These are phyloP conservation scores for Hepsetus odoe DNA, from an alignment of 2,113 vertebrate species.

Conservation along the genomic window DNA sequence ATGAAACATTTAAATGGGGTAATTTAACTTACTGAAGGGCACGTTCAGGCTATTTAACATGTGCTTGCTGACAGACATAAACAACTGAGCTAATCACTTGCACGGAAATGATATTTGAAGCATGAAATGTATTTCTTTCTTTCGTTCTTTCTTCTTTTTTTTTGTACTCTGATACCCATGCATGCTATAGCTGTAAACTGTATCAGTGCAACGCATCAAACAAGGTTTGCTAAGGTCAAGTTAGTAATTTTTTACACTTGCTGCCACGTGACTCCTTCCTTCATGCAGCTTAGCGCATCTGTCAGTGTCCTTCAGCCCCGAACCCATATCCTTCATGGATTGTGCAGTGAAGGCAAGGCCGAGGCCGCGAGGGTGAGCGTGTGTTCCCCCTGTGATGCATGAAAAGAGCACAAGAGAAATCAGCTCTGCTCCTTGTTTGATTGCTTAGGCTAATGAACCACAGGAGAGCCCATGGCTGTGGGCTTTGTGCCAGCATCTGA, in stretches of 20 bases:
- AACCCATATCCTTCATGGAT: neutral
- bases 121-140: conserved; percentile 63
- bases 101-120: conserved; percentile 66
- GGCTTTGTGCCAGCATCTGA: neutral
- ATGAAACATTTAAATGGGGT: conserved; percentile 81
- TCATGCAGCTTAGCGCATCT: neutral
- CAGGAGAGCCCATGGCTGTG: conserved; percentile 10
- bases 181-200: neutral
- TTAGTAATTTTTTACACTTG: conserved; percentile 6
- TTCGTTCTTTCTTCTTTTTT: conserved; percentile 1
- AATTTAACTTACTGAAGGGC: conserved; percentile 78
- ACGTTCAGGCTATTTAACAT: conserved; percentile 67
- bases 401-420: conserved; percentile 21
- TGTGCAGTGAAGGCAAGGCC: neutral
- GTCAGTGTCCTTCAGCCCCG: neutral
- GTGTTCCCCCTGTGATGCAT: neutral
- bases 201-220: conserved; percentile 23
- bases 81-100: conserved; percentile 71
- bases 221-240: neutral
- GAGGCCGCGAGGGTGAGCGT: neutral
- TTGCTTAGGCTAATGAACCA: conserved; percentile 29
- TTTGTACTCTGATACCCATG: neutral
- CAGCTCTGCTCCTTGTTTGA: conserved; percentile 22
- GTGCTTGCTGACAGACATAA: conserved; percentile 71
- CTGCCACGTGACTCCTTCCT: neutral